Base-by-base conservation (phyloP, 2,113 vertebrate species). In the Tylochromis polylepis region DNA sequence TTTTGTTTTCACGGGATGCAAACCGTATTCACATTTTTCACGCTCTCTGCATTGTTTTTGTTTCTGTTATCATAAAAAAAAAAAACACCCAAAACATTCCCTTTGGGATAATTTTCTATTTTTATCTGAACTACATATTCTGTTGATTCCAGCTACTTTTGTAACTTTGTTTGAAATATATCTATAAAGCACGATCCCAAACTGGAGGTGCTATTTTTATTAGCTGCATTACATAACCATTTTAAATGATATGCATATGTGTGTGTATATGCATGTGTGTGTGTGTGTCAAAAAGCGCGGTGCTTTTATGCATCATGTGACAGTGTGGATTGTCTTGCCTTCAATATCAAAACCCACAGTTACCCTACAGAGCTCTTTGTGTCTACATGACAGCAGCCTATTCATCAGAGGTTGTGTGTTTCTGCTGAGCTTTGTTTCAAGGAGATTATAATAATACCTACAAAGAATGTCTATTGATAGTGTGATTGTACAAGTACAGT, bases 381-480 rank as follows among this genome's bases (percentile, higher is more conserved):
- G 31, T 85, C 56, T 70, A 49, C 36, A 31, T 82, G 83, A 91
- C 87, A 89, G 56, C 36, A 31, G 59, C 41, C 60, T 90, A 81
- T 94, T 93, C 81, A 85, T 91, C 84, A 85, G 53, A 84, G 86
- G 79, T 72, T 75, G 60, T 79, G 38, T 53, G 43, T 81, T 86
- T 84, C n/a, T 85, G 67, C 82, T 4, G 65, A 87, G 72, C 59
- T 81, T 46, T 81, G 81, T 87, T 85, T 83, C 57, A 79, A 36
- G 86, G 83, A 83, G 88, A 90, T 90, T 90, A 62, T 85, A 88
- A 89, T 89, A 87, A 88, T 85, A 84, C 85, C 72, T 88, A 41
- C 59, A 86, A 89, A 88, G 67, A 57, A 46, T 78, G 83, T 81
- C 86, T 80, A 83, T 87, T 57, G 24, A 92, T 82, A 78, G 80